A percentile compares a stretch with the other conserved stretches of the same genome.
Conservation (phyloP, 2,888 invertebrate species). For the Oscheius myriophilus region DNA sequence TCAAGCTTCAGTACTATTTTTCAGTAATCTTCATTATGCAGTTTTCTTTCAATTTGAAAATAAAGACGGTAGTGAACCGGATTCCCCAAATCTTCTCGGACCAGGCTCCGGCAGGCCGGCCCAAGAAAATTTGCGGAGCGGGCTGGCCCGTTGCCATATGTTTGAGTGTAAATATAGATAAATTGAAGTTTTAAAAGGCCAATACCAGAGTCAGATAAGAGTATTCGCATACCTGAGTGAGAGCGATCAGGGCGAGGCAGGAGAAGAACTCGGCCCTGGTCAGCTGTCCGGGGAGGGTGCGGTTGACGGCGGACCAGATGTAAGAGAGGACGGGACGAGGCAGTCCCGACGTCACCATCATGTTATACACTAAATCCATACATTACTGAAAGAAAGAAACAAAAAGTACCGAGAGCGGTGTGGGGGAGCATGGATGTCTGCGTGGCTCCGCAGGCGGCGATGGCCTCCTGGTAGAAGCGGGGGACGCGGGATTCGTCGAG, state of each 20-base stretch:
- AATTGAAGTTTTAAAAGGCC: too few relatives aligned
- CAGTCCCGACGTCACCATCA: conserved; percentile 73
- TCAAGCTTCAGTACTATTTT: too few relatives aligned
- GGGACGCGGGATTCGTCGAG: conserved; percentile 64
- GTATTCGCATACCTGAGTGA: conserved; percentile 73
- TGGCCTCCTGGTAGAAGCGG: conserved; percentile 62
- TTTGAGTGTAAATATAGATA: too few relatives aligned
- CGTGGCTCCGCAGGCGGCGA: conserved; percentile 60
- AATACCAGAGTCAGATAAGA: neutral
- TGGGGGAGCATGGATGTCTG: conserved; percentile 52
- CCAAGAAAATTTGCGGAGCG: too few relatives aligned
- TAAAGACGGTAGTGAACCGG: too few relatives aligned
- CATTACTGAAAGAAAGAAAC: neutral
- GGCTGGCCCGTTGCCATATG: too few relatives aligned
- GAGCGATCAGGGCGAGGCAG: conserved; percentile 73
- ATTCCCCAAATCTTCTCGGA: too few relatives aligned
- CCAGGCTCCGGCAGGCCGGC: too few relatives aligned
- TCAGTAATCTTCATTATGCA: too few relatives aligned
- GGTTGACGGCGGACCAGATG: conserved; percentile 74
- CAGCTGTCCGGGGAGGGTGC: conserved; percentile 73
- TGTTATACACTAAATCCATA: conserved; percentile 73
- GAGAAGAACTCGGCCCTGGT: conserved; percentile 73
- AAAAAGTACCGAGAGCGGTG: conserved; percentile 51
- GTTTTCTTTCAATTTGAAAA: too few relatives aligned
- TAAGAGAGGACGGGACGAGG: conserved; percentile 72